phyloP scores from a whole-genome alignment of 2,113 vertebrate species.

The Peromyscus californicus region DNA sequence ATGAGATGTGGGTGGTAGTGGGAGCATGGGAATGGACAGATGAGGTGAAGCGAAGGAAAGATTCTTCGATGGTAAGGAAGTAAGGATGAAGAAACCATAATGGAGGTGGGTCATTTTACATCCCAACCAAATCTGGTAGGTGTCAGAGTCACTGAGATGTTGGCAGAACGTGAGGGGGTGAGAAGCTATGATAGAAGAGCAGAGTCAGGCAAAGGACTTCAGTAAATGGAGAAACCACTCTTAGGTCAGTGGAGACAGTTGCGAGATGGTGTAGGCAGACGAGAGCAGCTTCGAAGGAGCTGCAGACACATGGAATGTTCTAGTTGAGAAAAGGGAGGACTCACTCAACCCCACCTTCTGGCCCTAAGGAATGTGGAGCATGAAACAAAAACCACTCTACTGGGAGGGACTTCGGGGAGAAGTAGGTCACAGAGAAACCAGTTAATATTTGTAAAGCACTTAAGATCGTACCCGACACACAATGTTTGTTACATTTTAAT shows the following conservation, averaged over 20 bases:
- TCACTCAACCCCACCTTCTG: conserved; percentile 64
- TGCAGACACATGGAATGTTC: conserved; percentile 51
- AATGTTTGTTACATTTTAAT: conserved; percentile 61
- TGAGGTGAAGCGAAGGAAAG: background rate
- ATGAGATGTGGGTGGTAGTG: background rate
- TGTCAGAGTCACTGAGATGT: background rate
- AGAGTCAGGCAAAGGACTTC: conserved; percentile 1
- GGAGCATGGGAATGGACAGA: background rate
- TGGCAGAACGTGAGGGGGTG: background rate
- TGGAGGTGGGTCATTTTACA: background rate
- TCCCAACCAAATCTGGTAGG: too few relatives aligned
- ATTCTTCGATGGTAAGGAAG: background rate
- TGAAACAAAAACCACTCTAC: conserved; percentile 63
- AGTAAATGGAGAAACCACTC: background rate
- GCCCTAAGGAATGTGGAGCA: conserved; percentile 74
- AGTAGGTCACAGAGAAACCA: conserved; percentile 67
- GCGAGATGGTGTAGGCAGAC: conserved; percentile 1
- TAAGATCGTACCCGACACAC: conserved; percentile 28
- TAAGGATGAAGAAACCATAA: conserved; percentile 19
- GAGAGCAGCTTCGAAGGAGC: conserved; percentile 38
- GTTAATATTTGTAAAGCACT: conserved; percentile 69
- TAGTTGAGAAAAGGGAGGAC: background rate
- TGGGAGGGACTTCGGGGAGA: conserved; percentile 43
- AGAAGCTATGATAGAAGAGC: background rate
- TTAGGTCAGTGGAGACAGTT: background rate